Conservation (phyloP, 2,888 invertebrate genomes). For the Rhabditoides inermis region DNA sequence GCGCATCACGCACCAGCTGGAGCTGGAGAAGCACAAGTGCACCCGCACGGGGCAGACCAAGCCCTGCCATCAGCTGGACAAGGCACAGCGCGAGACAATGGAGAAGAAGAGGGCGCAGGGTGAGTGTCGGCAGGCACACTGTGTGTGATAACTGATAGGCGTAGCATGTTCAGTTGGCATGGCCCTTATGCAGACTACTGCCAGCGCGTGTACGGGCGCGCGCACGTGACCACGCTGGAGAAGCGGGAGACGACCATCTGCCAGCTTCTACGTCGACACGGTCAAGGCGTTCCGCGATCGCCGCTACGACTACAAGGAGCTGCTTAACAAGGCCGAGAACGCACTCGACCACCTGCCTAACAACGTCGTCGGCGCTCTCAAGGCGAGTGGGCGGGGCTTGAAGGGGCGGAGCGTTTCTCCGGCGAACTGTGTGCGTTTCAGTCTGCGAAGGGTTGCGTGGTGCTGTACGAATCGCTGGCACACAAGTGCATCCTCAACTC, state of each 20-base stretch:
- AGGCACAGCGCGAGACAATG: constrained; percentile 69
- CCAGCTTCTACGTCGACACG: constrained; percentile 96
- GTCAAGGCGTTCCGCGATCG: constrained; percentile 87
- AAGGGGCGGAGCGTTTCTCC: no score
- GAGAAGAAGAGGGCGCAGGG: constrained; percentile 81
- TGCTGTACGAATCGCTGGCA: constrained; percentile 90
- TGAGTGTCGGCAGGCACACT: no score
- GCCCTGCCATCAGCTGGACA: constrained; percentile 74
- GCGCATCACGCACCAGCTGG: constrained; percentile 87
- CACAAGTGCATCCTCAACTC: constrained; percentile 99
- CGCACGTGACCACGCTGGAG: constrained; percentile 77
- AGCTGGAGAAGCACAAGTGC: constrained; percentile 87
- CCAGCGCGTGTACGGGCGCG: constrained; percentile 86
- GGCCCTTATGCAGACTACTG: constrained; percentile 74
- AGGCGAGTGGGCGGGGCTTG: no score
- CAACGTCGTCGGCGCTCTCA: no score
- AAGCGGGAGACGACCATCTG: constrained; percentile 82
- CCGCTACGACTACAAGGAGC: constrained; percentile 88
- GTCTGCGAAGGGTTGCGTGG: no score
- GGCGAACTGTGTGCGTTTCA: no score
- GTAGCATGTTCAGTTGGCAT: background rate
- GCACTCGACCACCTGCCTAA: no score
- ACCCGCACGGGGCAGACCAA: no score
- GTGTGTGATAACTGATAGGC: no score
- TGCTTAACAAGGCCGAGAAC: constrained; percentile 64